Conservation (phyloP, 2,113 vertebrate species). For the Prietella phreatophila region DNA sequence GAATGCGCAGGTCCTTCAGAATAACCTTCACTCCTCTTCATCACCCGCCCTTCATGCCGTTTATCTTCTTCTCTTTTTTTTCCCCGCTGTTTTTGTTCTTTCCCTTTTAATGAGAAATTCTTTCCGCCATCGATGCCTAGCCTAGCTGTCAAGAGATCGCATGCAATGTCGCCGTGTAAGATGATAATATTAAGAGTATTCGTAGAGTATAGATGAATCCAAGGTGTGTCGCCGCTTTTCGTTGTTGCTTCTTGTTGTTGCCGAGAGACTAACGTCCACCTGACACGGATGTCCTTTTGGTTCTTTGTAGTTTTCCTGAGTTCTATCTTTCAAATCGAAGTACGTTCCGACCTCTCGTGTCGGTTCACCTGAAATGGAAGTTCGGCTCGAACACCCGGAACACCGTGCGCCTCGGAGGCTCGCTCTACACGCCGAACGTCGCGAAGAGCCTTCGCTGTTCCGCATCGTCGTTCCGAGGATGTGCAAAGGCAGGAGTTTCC, state of each 20-base stretch:
- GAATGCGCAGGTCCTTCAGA: constrained; percentile 39
- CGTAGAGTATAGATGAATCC: background rate
- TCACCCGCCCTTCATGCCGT: constrained; percentile 17
- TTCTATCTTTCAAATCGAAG: background rate
- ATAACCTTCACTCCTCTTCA: constrained; percentile 36
- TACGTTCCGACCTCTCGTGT: background rate
- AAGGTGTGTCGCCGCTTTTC: background rate
- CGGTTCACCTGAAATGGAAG: background rate
- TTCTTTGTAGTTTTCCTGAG: background rate
- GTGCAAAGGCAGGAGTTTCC: constrained; percentile 39
- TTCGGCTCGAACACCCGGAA: constrained; percentile 48
- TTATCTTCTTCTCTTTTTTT: constrained; percentile 34
- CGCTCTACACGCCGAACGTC: constrained; percentile 9
- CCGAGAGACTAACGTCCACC: constrained; percentile 2
- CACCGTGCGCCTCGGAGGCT: constrained; percentile 7
- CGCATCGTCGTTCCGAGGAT: constrained; percentile 41
- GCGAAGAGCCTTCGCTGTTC: constrained; percentile 32
- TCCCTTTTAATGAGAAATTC: constrained; percentile 53
- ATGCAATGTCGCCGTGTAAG: background rate
- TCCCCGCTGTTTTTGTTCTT: constrained; percentile 33
- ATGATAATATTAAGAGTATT: background rate
- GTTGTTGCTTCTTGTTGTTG: constrained; percentile 21
- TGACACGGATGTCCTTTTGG: background rate
- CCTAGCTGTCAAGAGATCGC: background rate
- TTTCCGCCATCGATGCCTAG: constrained; percentile 44